Base-by-base conservation (phyloP, 2,113 vertebrate genomes). In the Collichthys lucidus region DNA sequence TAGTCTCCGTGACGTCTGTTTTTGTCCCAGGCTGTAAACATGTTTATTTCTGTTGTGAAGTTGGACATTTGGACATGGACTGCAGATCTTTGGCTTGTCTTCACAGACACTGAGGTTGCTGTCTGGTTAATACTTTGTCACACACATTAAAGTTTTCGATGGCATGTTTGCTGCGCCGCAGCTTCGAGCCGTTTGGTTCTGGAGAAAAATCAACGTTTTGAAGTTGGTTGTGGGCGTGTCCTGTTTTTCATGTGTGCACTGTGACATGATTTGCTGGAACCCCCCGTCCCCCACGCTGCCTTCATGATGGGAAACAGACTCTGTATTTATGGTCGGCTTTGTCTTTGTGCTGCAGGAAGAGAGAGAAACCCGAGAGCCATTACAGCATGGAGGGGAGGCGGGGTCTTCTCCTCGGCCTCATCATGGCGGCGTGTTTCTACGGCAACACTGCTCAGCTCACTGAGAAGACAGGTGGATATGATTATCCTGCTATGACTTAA, bases 391-490 rank as follows among this genome's bases (percentile, higher is more conserved):
- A 71, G 76, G 53, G 80, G 59, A n/a, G 68, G 69, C n/a, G 19
- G 35, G 24, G 77, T 74, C 77, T 86, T 5, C 75, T 93, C 69
- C 61, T 91, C n/a, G 1, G 64, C 73, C 82, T 91, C 74, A 29
- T 93, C 20, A 1, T 70, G 4, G 90, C 61, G 4, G 20, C 40
- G 1, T 87, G 87, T 88, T 83, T 92, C 86, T 44, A 78, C 1
- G 69, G 88, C 65, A 77, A 49, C 73, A 1, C 17, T 0, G 83
- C 92, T 57, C 81, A 92, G 46, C 68, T 0, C 0, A 82, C 92
- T 57, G 79, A 92, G 46, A 71, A 0, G 20, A 92, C 87, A 93
- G 92, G 93, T 94, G 90, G 73, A 91, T 87, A 11, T 66, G 52
- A 85, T 91, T 86, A 86, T 2, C 2, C 29, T 22, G 53, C 55